Evolutionary conservation across 2,113 vertebrate genomes (phyloP), one percentile per base, ranked within the genome.

Genomic region (Anthoscopus minutus): DNA sequence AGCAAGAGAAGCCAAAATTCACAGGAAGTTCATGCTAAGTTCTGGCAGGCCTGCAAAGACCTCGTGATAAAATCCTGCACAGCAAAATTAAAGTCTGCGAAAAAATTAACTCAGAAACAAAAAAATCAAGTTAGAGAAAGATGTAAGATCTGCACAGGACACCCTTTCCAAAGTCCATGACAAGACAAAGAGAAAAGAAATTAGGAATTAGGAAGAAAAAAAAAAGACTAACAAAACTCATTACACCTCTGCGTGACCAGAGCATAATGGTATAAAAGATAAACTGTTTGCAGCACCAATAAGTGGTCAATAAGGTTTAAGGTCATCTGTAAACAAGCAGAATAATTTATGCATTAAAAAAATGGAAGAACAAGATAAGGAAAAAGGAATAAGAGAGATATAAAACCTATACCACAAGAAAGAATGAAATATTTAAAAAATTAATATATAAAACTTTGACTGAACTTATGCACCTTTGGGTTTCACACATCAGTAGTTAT

Each of bases 401-500:
- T 23, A 70, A 88, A 88, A 22, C 18, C 48, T n/a, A 27, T 9
- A 66, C 4, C 4, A 16, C 12, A 48, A 81, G 17, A 51, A 56
- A 65, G 57, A 57, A 33, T 44, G 27, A 95, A 83, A 84, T 70
- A 14, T 69, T n/a, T 37, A 5, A 37, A 35, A 78, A 86, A 69
- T 77, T 77, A 15, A 21, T 18, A 27, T 48, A 69, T 13, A 88
- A 65, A 94, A 42, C 67, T 95, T 78, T 78, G 78, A 33, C 81
- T 91, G 81, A 92, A 91, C 80, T 69, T 71, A 40, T 33, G 42
- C 66, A 96, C 80, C 69, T 95, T 70, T 51, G 81, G 19, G 35
- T 92, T 96, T 95, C 89, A 94, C 58, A 53, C 77, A 82, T 35
- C 70, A 91, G 66, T 62, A 94, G 86, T 88, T 89, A 96, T 88